Evolutionary conservation across 1,140 invertebrate genomes (phyloP).

Genomic region (Tetragonula clypearis): DNA sequence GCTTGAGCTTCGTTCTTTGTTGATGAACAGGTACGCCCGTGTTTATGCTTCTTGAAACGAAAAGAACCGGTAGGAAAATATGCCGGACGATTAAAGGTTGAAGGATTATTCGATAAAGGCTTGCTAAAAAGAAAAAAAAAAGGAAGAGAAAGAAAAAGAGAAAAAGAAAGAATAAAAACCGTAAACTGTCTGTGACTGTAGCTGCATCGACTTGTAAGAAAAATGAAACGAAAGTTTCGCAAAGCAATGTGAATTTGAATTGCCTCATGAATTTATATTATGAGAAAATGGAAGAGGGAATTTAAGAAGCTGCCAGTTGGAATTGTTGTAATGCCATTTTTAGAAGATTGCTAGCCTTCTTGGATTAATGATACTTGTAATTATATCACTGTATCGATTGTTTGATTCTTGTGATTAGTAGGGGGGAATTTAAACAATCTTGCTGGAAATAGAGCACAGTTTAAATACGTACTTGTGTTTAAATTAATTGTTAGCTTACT

Average conservation of each 20-base stretch:
- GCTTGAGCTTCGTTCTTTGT: background rate
- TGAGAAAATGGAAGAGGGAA: background rate
- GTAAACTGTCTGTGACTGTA: no score
- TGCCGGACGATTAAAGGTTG: background rate
- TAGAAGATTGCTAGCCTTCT: background rate
- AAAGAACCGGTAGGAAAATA: background rate
- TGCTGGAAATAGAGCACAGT: no score
- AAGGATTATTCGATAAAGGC: background rate
- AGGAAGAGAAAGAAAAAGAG: background rate
- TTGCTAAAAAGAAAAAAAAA: background rate
- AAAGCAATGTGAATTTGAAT: background rate
- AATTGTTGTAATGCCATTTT: background rate
- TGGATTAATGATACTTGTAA: no score
- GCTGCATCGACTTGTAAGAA: background rate
- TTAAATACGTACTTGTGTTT: no score
- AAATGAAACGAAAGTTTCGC: background rate
- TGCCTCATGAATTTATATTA: background rate
- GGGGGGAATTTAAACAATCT: no score
- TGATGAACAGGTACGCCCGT: background rate
- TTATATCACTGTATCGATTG: background rate
- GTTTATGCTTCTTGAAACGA: conserved; percentile 17
- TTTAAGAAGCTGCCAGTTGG: background rate
- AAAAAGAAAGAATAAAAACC: no score
- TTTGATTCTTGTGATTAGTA: no score
- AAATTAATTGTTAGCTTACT: no score